These are phyloP conservation scores for Malurus leucopterus DNA, from an alignment of 2,797 vertebrate species.

Conservation along the genomic window DNA sequence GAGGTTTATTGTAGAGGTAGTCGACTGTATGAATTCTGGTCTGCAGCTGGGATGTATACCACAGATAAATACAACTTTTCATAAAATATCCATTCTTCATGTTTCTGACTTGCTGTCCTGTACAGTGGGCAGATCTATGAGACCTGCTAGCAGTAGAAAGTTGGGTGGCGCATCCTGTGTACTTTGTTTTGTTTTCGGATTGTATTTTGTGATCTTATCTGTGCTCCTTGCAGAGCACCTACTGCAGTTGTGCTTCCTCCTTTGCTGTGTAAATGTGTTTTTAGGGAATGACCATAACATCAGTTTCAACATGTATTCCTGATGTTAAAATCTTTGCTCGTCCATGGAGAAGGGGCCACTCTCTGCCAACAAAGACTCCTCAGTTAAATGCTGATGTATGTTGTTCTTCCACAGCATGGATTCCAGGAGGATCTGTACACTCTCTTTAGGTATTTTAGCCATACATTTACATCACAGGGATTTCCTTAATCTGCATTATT, in stretches of 20 bases:
- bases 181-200: background rate
- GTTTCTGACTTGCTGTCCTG: background rate
- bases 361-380: background rate
- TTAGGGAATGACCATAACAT: background rate
- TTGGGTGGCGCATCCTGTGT: accelerated
- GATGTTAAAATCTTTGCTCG: background rate
- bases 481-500: background rate
- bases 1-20: background rate
- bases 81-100: background rate
- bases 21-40: background rate
- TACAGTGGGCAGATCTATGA: background rate
- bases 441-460: background rate
- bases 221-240: background rate
- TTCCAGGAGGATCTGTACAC: background rate
- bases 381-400: background rate
- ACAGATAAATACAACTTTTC: background rate
- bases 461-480: background rate
- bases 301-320: background rate
- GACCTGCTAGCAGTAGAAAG: background rate
- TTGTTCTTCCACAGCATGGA: background rate
- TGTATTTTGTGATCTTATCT: background rate
- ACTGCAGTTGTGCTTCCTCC: background rate
- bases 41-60: background rate
- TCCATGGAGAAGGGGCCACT: background rate
- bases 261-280: background rate